A percentile compares a stretch with the other conserved stretches of the same genome.
These are phyloP conservation scores for Agrotis ipsilon DNA, from an alignment of 2,888 invertebrate species.

Conservation along the genomic window DNA sequence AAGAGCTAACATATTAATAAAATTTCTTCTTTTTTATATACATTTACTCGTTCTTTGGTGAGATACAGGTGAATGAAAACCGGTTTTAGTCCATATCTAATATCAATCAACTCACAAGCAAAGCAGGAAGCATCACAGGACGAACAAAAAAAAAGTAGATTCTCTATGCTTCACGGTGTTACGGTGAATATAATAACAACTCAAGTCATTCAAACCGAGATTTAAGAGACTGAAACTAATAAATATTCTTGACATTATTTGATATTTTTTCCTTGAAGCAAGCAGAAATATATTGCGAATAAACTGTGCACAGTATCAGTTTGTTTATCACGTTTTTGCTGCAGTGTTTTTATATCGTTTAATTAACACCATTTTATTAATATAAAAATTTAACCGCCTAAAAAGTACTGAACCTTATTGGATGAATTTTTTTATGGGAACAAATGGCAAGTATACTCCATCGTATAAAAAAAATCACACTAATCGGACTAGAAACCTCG, in stretches of 20 bases:
- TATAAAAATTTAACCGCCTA: too few species aligned
- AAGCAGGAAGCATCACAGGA: slow-evolving; percentile 76
- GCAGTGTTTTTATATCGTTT: background rate
- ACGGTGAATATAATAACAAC: slow-evolving; percentile 64
- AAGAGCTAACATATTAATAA: slow-evolving; percentile 65
- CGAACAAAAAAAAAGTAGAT: slow-evolving; percentile 66
- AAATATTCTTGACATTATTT: slow-evolving; percentile 27
- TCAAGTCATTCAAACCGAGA: slow-evolving; percentile 47
- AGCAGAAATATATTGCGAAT: background rate
- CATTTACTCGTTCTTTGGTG: slow-evolving; percentile 47
- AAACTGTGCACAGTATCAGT: slow-evolving; percentile 1
- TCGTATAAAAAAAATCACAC: too few species aligned
- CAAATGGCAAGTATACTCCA: too few species aligned
- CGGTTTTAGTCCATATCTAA: slow-evolving; percentile 73
- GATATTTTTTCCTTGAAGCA: slow-evolving; percentile 26
- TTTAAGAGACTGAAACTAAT: slow-evolving; percentile 55
- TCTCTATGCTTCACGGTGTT: slow-evolving; percentile 70
- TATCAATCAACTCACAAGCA: slow-evolving; percentile 73
- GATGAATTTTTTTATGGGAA: too few species aligned
- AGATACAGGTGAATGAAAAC: slow-evolving; percentile 72
- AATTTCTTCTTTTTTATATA: slow-evolving; percentile 68
- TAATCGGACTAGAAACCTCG: too few species aligned
- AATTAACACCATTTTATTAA: too few species aligned
- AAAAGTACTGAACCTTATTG: too few species aligned
- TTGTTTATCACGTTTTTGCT: slow-evolving; percentile 3